Conservation (phyloP, 2,888 invertebrate species). For the Pristionchus arcanus region DNA sequence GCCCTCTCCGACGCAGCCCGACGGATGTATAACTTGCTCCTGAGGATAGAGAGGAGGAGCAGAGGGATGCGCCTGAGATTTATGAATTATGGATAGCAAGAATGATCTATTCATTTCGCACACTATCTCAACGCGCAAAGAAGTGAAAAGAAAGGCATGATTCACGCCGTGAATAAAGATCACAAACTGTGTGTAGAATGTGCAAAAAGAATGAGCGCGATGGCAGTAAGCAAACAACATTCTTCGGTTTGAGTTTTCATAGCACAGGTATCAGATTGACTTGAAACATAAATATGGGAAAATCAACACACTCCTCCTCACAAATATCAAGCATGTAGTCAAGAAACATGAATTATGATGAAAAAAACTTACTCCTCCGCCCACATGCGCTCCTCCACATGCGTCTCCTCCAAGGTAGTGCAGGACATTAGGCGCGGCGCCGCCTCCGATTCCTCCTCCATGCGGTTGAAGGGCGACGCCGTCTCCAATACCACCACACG, state of each 20-base stretch:
- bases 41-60: background rate
- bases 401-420: background rate
- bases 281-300: too few species aligned
- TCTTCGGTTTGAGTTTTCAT: background rate
- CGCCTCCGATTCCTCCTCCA: background rate
- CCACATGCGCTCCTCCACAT: background rate
- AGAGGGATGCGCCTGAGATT: background rate
- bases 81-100: background rate
- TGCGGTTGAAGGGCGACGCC: background rate
- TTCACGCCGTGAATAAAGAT: background rate
- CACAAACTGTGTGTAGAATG: background rate
- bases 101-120: background rate
- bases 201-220: background rate
- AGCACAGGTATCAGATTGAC: background rate
- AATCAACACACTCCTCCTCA: too few species aligned
- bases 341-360: too few species aligned
- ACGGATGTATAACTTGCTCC: background rate
- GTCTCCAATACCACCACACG: background rate
- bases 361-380: background rate
- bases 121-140: too few species aligned
- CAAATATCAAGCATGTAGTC: too few species aligned
- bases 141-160: background rate
- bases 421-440: constrained; percentile 4
- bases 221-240: background rate
- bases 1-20: background rate